phyloP scores from a whole-genome alignment of 2,888 invertebrate species.

The Willowsia nigromaculata region DNA sequence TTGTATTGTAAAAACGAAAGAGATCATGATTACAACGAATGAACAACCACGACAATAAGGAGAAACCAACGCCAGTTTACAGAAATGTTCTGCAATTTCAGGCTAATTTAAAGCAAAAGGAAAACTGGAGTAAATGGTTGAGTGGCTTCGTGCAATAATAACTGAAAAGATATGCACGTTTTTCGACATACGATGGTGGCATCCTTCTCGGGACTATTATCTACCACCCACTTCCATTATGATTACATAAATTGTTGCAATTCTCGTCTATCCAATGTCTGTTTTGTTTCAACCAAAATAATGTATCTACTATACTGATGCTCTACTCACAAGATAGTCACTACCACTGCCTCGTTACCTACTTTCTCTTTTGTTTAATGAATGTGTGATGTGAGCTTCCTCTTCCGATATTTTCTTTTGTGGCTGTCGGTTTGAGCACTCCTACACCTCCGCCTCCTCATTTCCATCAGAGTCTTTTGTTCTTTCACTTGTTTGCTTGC shows the following conservation, averaged over 20 bases:
- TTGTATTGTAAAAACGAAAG: background rate
- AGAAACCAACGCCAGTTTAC: background rate
- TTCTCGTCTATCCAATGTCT: background rate
- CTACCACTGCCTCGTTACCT: too few relatives aligned
- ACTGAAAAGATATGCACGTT: background rate
- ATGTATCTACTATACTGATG: background rate
- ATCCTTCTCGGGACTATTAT: background rate
- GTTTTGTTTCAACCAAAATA: background rate
- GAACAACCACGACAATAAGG: conserved; percentile 57
- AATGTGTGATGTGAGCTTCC: background rate
- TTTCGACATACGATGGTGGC: background rate
- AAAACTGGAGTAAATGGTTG: conserved; percentile 41
- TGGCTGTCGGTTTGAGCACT: conserved; percentile 37
- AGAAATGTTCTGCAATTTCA: conserved; percentile 23
- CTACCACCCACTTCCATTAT: background rate
- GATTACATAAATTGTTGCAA: background rate
- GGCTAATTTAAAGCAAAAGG: conserved; percentile 29
- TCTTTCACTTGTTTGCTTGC: conserved; percentile 28
- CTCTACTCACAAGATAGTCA: background rate
- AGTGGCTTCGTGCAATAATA: background rate
- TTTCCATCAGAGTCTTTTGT: background rate
- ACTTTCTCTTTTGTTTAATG: background rate
- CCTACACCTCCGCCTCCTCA: conserved; percentile 20
- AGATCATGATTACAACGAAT: background rate
- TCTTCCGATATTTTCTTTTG: conserved; percentile 39